Conservation (phyloP, 2,113 vertebrate species). For the Corynorhinus townsendii region DNA sequence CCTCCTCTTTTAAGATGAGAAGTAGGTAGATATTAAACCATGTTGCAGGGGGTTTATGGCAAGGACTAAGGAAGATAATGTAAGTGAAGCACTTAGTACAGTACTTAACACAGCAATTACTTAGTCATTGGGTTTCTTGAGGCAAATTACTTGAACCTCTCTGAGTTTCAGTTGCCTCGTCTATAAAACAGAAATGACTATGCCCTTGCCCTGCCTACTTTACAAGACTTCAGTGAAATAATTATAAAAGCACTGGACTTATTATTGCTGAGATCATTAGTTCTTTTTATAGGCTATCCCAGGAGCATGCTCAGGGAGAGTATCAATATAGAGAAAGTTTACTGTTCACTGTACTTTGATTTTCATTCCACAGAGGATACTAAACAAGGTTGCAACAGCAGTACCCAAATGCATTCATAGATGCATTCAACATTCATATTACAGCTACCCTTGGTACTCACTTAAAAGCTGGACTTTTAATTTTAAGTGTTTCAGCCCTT, state of each 20-base stretch:
- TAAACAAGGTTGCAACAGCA: not conserved
- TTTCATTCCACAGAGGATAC: not conserved
- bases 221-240: conserved; percentile 4
- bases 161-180: not conserved
- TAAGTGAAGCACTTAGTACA: not conserved
- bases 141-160: not conserved
- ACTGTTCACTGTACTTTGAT: not conserved
- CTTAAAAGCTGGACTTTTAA: conserved; percentile 42
- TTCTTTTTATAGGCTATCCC: not conserved
- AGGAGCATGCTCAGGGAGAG: not conserved
- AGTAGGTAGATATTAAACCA: not conserved
- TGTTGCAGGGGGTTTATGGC: not conserved
- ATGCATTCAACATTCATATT: conserved; percentile 25
- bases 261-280: conserved; percentile 10
- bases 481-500: not conserved
- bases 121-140: not conserved
- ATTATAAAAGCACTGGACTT: not conserved
- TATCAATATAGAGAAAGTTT: not conserved
- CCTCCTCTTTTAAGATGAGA: not conserved
- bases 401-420: not conserved
- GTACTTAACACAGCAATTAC: not conserved
- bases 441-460: conserved; percentile 18
- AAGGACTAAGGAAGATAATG: not conserved
- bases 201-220: not conserved
- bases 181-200: not conserved